Evolutionary conservation across 2,888 invertebrate genomes (phyloP).

Genomic region (Neelides folsomi): DNA sequence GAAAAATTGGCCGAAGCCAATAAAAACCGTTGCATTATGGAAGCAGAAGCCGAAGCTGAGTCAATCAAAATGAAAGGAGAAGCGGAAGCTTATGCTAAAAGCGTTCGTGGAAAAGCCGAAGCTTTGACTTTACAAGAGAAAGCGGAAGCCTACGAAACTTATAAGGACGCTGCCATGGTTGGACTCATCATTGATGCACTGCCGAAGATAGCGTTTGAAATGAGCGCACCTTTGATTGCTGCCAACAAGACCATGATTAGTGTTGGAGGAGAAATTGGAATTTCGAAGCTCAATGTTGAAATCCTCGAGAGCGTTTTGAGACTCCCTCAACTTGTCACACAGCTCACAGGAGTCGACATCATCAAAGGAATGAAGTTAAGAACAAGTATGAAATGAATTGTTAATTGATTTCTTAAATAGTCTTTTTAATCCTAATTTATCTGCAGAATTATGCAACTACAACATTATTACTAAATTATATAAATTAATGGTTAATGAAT

Average conservation of each 20-base stretch:
- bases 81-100: conserved; percentile 83
- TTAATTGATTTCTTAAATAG: no score
- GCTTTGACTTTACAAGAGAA: conserved; percentile 95
- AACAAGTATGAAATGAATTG: no score
- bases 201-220: conserved; percentile 94
- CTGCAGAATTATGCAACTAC: no score
- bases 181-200: conserved; percentile 92
- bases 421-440: no score
- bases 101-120: conserved; percentile 87
- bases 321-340: conserved; percentile 81
- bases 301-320: conserved; percentile 82
- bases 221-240: conserved; percentile 86
- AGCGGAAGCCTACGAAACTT: conserved; percentile 92
- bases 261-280: conserved; percentile 79
- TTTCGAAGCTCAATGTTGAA: conserved; percentile 85
- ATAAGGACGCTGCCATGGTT: conserved; percentile 86
- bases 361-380: conserved; percentile 15
- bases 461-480: no score
- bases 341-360: conserved; percentile 86
- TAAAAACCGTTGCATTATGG: neutral
- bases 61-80: conserved; percentile 66
- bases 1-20: neutral
- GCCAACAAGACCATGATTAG: conserved; percentile 95
- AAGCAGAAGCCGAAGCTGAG: conserved; percentile 1
- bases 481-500: no score